These are phyloP conservation scores for Kryptopterus vitreolus DNA, from an alignment of 2,797 vertebrate genomes.

Conservation along the genomic window DNA sequence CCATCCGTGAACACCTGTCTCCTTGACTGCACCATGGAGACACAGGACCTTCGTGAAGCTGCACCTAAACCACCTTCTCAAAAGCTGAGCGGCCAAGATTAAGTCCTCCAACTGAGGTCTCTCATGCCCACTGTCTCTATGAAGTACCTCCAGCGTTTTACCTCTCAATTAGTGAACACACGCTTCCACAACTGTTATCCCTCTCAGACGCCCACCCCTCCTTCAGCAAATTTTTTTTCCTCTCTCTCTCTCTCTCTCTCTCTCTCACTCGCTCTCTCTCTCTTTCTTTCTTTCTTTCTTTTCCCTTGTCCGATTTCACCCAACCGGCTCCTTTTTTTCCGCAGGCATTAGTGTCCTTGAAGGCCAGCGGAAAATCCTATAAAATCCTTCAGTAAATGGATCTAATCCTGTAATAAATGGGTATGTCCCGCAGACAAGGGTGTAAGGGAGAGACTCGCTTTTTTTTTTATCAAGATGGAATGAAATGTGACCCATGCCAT, in stretches of 20 bases:
- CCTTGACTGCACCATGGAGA: conserved; percentile 8
- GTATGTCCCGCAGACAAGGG: conserved; percentile 81
- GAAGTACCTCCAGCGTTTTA: conserved; percentile 55
- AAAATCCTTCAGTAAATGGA: conserved; percentile 81
- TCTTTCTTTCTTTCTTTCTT: conserved; percentile 37
- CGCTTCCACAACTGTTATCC: conserved; percentile 52
- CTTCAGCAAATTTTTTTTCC: conserved; percentile 37
- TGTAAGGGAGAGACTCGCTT: conserved; percentile 73
- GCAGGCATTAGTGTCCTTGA: conserved; percentile 78
- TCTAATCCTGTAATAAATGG: conserved; percentile 84
- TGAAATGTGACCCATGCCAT: conserved; percentile 70
- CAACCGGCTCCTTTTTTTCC: conserved; percentile 57
- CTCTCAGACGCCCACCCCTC: conserved; percentile 36
- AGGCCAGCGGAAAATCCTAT: conserved; percentile 77
- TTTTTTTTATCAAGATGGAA: conserved; percentile 74
- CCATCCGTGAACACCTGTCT: conserved; percentile 3
- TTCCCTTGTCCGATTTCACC: conserved; percentile 48
- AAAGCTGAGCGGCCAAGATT: conserved; percentile 36
- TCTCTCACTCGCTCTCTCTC: conserved; percentile 42
- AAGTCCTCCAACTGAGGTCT: conserved; percentile 55
- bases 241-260: conserved; percentile 36
- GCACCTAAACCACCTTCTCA: conserved; percentile 28
- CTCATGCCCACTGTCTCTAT: conserved; percentile 47
- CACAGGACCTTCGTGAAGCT: conserved; percentile 11
- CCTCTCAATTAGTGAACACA: conserved; percentile 50